Evolutionary conservation across 1,140 invertebrate genomes (phyloP), one percentile per base, ranked within the genome.

Genomic region (Euwallacea similis): DNA sequence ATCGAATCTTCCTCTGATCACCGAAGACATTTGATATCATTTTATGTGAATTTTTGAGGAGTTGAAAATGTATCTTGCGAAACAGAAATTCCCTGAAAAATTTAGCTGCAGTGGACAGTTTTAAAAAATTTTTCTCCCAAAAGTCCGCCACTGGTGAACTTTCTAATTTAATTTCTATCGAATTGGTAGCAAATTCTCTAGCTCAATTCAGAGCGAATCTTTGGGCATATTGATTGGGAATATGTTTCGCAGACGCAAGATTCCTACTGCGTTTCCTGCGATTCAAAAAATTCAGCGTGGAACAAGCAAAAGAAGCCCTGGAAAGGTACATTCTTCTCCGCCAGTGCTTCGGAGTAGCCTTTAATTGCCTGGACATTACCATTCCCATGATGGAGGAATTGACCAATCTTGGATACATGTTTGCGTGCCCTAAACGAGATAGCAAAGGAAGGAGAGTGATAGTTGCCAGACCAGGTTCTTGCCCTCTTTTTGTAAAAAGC

Each of bases 301-400:
- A 90, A 1, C 89, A 92, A 85, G 89, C 93, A 0, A 89, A 93
- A 77, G 89, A 93, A 75, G 89, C 92, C 0, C 83, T 95, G 44
- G 89, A 95, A 78, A 86, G 92, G 54, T 96, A 95, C 79, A 84
- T 95, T 42, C 82, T 92, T n/a, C 86, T 95, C 66, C 86, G 92
- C 33, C 89, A 91, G 79, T 88, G 89, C 8, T 90, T 85, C 79
- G 86, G 85, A 43, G 86, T 87, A 7, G 88, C 89, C 8, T 94
- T 94, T 80, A 87, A 90, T 74, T 86, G 88, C 71, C 84, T 94
- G 58, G 90, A 93, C 79, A 86, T 89, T 66, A 84, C 82, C 1
- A 87, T 93, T 64, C 87, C 88, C 0, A 86, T 85, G 64, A 89
- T 94, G 83, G 81, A 87, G 53, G 88, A 93, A 67, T 83, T 94